Base-by-base conservation (phyloP, 2,113 vertebrate species). In the Stomatorhinus ivindoensis region DNA sequence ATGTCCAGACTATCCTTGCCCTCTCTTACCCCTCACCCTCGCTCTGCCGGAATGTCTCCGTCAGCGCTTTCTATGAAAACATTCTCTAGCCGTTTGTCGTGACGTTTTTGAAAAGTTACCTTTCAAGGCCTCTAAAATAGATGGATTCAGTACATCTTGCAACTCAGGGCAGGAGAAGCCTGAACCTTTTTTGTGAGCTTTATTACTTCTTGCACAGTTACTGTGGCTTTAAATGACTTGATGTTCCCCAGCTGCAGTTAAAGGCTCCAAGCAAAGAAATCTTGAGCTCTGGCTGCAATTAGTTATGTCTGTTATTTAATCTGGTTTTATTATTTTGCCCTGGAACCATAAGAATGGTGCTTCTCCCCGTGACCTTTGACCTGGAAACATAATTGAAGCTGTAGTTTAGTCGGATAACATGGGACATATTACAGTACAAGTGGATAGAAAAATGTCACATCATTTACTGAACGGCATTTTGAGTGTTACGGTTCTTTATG, bases 231-330 rank as follows among this genome's bases (percentile, higher is more conserved):
- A 87, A 87, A 51, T 53, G 27, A 87, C 47, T 11, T 9, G 8
- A 53, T 87, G 83, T 11, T 86, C 83, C 24, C 27, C n/a, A 31
- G 27, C 50, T 87, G 1, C 7, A 31, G 46, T 87, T 87, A 31
- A 87, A 55, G 48, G 85, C 50, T 87, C 85, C 47, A 47, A 46
- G 82, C 82, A 84, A 31, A 87, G 35, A 53, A 47, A 86, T 48
- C 83, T 11, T 86, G 44, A 48, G 24, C 83, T 50, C 47, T 47
- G 47, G 83, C 21, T 86, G 47, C 83, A 50, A 86, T 86, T 86
- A 86, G 83, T 86, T 48, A 86, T 50, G 83, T 48, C 44, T 86
- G 21, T 47, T 48, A 27, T 48, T 86, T 47, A 27, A 86, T 86
- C 83, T 31, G 44, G n/a, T 50, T 86, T 50, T 86, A 86, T 50